These are phyloP conservation scores for Drosophila persimilis DNA, from an alignment of 1,140 invertebrate species.

Conservation along the genomic window DNA sequence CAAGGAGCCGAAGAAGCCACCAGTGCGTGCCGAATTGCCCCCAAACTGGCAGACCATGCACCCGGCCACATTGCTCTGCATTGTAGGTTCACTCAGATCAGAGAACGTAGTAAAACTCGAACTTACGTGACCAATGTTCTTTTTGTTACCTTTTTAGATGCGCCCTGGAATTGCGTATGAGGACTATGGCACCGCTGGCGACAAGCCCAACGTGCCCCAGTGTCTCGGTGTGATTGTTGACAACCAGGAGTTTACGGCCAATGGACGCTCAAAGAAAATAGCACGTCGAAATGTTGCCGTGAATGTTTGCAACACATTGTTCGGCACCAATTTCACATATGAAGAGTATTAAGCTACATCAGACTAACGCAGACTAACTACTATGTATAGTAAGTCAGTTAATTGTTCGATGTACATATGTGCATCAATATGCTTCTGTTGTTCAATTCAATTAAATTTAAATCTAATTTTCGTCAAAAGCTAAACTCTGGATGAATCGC, in stretches of 20 bases:
- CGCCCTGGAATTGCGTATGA: conserved; percentile 86
- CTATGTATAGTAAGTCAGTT: too few species aligned
- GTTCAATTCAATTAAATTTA: too few species aligned
- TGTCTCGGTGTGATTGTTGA: conserved; percentile 84
- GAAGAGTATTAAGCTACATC: conserved; percentile 33
- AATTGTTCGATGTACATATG: too few species aligned
- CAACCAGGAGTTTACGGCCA: conserved; percentile 83
- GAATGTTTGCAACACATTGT: conserved; percentile 83
- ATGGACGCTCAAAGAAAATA: conserved; percentile 84
- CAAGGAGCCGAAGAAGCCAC: conserved; percentile 82
- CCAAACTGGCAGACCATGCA: conserved; percentile 86
- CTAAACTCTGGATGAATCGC: too few species aligned
- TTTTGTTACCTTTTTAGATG: conserved; percentile 84
- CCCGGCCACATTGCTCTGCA: conserved; percentile 88
- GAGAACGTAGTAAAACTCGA: background rate
- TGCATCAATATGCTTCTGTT: too few species aligned
- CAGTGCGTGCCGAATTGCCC: conserved; percentile 84
- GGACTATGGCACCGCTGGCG: conserved; percentile 85
- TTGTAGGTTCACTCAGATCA: conserved; percentile 55
- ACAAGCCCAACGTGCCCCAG: conserved; percentile 86
- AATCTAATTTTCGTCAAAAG: too few species aligned
- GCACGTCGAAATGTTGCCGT: conserved; percentile 84
- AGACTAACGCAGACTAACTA: too few species aligned
- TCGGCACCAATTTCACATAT: conserved; percentile 74
- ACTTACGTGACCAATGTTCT: background rate